Base-by-base conservation (phyloP, 1,140 invertebrate species). In the Oscheius sp. region DNA sequence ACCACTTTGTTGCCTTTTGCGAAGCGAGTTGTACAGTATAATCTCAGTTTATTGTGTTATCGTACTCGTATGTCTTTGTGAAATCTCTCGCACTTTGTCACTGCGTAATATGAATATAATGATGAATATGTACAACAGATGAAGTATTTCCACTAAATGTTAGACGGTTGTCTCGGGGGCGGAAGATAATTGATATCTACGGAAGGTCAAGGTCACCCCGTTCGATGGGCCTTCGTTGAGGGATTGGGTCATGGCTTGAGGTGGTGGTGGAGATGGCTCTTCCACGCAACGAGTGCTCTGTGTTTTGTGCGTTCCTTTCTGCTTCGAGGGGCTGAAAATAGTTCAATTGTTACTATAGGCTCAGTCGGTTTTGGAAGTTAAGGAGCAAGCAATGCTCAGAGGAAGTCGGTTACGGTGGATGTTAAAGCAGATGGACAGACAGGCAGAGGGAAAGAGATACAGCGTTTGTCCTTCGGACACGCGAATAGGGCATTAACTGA, bases 311-410 rank as follows among this genome's bases (percentile, higher is more conserved):
- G 49, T 26, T 23, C 23, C 28, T 7, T 26, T 23, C 7, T 7
- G 49, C 7, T 55, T n/a, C n/a, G n/a, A n/a, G n/a, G n/a, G 49
- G 23, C 49, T 55, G 49, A 55, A 55, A 55, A n/a, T n/a, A n/a
- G n/a, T n/a, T n/a, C n/a, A n/a, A n/a, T n/a, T n/a, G n/a, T n/a
- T n/a, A n/a, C n/a, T n/a, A n/a, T n/a, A n/a, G n/a, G n/a, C 49
- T 55, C 7, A 7, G 4, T 55, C 4, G 7, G 7, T 55, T 7
- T 10, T 20, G 28, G 7, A 55, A 55, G 23, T 15, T 20, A 7
- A 7, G 7, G 49, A 23, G 49, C 49, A 55, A 23, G 28, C 49
- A 4, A 55, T 23, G 15, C n/a, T n/a, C n/a, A n/a, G n/a, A n/a
- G n/a, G n/a, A n/a, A n/a, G n/a, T n/a, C n/a, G n/a, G n/a, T n/a